Evolutionary conservation across 1,140 invertebrate species (phyloP).

Genomic region (Heliconius hermathena): DNA sequence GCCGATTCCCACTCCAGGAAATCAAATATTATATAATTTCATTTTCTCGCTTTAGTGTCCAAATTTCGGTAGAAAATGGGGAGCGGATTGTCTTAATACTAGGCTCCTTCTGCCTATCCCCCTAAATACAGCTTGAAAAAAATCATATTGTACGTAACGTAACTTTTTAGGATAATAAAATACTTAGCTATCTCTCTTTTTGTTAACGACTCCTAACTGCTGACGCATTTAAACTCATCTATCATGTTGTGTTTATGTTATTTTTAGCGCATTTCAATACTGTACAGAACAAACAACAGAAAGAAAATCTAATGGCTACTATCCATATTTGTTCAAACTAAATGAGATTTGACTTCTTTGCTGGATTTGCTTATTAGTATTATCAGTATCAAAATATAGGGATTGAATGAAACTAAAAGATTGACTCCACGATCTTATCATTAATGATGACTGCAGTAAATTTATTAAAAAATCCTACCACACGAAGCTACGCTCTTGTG

Average conservation of each 20-base stretch:
- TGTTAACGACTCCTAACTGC: slow-evolving; percentile 17
- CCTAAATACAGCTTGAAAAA: no score
- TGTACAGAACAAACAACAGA: slow-evolving; percentile 33
- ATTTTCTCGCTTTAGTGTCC: no score
- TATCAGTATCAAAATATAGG: not conserved
- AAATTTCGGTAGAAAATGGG: no score
- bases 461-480: not conserved
- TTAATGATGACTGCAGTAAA: not conserved
- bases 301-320: not conserved
- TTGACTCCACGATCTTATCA: not conserved
- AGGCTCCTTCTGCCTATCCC: no score
- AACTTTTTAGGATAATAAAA: no score
- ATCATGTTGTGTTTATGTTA: slow-evolving; percentile 49
- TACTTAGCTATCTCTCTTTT: no score
- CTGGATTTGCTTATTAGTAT: not conserved
- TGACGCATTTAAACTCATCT: slow-evolving; percentile 40
- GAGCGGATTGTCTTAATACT: no score
- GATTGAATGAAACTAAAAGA: not conserved
- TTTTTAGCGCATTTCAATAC: slow-evolving; percentile 41
- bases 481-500: not conserved
- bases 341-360: not conserved
- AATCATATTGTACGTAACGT: no score
- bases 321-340: not conserved
- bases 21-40: no score
- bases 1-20: no score